Percentiles rank a stretch among this genome's conserved stretches.
Conservation (phyloP, 2,113 vertebrate genomes). For the Leptobrachium ailaonicum region DNA sequence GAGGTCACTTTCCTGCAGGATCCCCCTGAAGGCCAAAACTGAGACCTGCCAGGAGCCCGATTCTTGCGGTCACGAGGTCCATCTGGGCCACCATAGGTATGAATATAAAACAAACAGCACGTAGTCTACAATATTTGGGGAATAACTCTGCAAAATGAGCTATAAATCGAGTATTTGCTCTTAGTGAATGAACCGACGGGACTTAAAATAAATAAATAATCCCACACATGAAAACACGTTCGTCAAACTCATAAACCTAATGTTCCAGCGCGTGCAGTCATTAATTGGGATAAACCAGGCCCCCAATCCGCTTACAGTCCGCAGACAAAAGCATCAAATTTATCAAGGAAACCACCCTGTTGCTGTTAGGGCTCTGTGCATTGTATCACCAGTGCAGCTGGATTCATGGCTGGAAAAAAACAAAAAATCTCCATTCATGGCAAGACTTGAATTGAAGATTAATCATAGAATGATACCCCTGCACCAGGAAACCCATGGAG, state of each 20-base stretch:
- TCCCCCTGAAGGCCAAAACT: too few relatives aligned
- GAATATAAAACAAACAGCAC: too few relatives aligned
- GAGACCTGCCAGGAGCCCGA: too few relatives aligned
- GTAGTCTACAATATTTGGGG: too few relatives aligned
- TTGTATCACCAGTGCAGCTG: slow-evolving; percentile 35
- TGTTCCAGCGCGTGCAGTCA: neutral
- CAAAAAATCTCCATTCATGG: slow-evolving; percentile 38
- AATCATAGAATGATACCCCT: slow-evolving; percentile 41
- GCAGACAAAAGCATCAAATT: slow-evolving; percentile 29
- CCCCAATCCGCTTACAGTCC: slow-evolving; percentile 10
- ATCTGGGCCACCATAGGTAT: too few relatives aligned
- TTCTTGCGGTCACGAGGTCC: too few relatives aligned
- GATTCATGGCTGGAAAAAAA: neutral
- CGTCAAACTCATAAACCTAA: neutral
- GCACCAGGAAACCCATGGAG: slow-evolving; percentile 29
- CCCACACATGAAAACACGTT: neutral
- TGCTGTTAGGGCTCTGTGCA: slow-evolving; percentile 10
- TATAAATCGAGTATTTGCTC: neutral
- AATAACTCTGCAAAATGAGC: too few relatives aligned
- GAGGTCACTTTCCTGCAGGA: too few relatives aligned
- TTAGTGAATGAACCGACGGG: neutral
- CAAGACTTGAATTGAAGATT: slow-evolving; percentile 30
- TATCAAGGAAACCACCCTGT: slow-evolving; percentile 16
- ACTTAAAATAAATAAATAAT: neutral
- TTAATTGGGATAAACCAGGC: slow-evolving; percentile 7